Percentiles rank a stretch among this genome's conserved stretches.
Evolutionary conservation across 2,888 invertebrate genomes (phyloP).

Genomic region (Julus scandinavius): DNA sequence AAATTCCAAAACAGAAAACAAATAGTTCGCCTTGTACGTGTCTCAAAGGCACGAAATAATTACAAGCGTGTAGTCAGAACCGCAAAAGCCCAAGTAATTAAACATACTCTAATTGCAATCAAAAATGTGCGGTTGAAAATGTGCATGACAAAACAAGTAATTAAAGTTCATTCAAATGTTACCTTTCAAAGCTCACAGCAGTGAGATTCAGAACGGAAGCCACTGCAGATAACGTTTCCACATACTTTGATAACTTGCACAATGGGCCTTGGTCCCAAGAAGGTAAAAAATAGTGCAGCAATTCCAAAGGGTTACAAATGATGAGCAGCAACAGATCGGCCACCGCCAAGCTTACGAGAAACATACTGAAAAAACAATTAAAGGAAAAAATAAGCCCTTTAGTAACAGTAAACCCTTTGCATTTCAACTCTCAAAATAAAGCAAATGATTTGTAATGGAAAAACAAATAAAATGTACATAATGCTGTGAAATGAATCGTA

Average conservation of each 20-base stretch:
- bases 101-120: background rate
- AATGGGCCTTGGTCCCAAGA: constrained; percentile 67
- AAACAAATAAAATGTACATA: too few species aligned
- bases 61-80: background rate
- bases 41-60: background rate
- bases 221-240: constrained; percentile 68
- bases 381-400: background rate
- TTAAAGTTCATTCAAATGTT: constrained; percentile 54
- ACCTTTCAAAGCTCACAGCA: constrained; percentile 70
- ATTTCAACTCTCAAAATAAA: too few species aligned
- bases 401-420: background rate
- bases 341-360: constrained; percentile 65
- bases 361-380: constrained; percentile 57
- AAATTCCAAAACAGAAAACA: background rate
- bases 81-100: background rate
- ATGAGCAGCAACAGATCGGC: constrained; percentile 68
- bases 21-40: background rate
- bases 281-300: constrained; percentile 65
- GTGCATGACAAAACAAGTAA: constrained; percentile 53
- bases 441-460: too few species aligned
- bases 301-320: constrained; percentile 68
- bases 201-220: constrained; percentile 69
- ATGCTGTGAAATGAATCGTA: too few species aligned
- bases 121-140: background rate
- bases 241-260: constrained; percentile 68